Base-by-base conservation (phyloP, 2,113 vertebrate genomes). In the Chelonoidis abingdonii region DNA sequence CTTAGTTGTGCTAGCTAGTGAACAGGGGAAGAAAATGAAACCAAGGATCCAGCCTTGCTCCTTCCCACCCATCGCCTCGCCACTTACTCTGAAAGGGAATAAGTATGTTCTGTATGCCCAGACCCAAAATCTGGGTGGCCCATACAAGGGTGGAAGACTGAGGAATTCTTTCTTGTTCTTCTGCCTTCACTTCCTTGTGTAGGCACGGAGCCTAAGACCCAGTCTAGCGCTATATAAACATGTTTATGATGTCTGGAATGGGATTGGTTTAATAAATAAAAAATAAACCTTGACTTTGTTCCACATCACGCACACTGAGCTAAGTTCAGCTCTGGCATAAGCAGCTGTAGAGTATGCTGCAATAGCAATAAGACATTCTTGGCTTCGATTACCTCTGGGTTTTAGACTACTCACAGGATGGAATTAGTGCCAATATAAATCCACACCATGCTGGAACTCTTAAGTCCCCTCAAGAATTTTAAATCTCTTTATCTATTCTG, bases 401-500 rank as follows among this genome's bases (percentile, higher is more conserved):
- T 14, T 93, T 56, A 86, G 27, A 79, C 10, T 93, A 72, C 49
- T 69, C 9, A 54, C 12, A 47, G 47, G 87, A 90, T 88, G 14
- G n/a, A 93, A 83, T 92, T 92, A 85, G 10, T 17, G 41, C 22
- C 25, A 8, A 31, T 89, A 22, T 27, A 87, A 94, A 92, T 88
- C 79, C 92, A 12, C 7, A 44, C 13, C 9, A 27, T 16, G 47
- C 4, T 24, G 27, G 89, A 86, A 59, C 83, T 56, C 11, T 17
- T 80, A 88, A 79, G 22, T 80, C 4, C 1, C 1, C 7, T 91
- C 21, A 93, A 56, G 22, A 92, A 29, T 87, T 91, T 85, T 47
- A 94, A 92, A 84, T 80, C 41, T 90, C 94, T 90, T 80, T n/a
- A 79, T 95, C 75, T 89, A 8, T n/a, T 94, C 19, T 84, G 29